Conservation (phyloP, 2,113 vertebrate species). For the Pelusios castaneus region DNA sequence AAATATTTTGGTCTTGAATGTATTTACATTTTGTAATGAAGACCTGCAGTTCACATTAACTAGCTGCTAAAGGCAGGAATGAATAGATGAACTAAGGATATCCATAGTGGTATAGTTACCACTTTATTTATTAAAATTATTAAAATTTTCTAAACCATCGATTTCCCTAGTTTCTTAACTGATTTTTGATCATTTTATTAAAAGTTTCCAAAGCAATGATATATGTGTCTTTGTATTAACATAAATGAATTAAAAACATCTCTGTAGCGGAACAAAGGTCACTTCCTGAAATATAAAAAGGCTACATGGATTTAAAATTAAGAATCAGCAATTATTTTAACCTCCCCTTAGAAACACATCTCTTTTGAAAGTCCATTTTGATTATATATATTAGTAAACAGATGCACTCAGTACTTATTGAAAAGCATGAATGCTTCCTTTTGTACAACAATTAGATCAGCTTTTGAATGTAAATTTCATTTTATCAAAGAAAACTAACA, state of each 20-base stretch:
- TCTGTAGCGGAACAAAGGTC: neutral
- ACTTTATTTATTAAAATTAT: neutral
- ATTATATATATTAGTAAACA: neutral
- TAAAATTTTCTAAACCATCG: neutral
- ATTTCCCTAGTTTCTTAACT: neutral
- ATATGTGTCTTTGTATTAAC: neutral
- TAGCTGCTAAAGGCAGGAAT: neutral
- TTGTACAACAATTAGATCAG: slow-evolving; percentile 32
- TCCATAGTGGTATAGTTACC: neutral
- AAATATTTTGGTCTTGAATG: neutral
- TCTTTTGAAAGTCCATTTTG: slow-evolving; percentile 21
- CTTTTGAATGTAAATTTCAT: slow-evolving; percentile 35
- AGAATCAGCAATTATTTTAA: slow-evolving; percentile 5
- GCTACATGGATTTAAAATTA: slow-evolving; percentile 4
- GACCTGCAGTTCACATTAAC: neutral
- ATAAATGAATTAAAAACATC: neutral
- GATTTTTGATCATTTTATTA: neutral
- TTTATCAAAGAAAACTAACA: slow-evolving; percentile 18
- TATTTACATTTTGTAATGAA: neutral
- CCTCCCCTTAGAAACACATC: neutral
- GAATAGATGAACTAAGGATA: neutral
- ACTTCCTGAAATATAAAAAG: neutral
- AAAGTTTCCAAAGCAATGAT: neutral
- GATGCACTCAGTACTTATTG: neutral
- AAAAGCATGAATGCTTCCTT: slow-evolving; percentile 4